Base-by-base conservation (phyloP, 2,113 vertebrate species). In the Willisornis vidua region DNA sequence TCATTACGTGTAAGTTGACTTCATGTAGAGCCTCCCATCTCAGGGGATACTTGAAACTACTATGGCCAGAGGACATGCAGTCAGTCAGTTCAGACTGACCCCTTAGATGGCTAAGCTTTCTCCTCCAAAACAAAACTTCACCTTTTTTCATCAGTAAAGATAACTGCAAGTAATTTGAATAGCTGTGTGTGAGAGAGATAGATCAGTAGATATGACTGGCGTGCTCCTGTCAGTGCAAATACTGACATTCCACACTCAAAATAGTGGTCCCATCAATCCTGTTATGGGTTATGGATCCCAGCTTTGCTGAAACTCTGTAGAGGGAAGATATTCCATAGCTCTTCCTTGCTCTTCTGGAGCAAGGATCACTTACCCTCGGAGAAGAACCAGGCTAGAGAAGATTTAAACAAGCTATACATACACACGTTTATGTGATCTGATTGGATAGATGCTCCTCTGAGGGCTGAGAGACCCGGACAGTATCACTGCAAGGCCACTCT, bases 11-110 rank as follows among this genome's bases (percentile, higher is more conserved):
- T 18, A 20, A 65, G 20, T 65, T 82, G 24, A 19, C 12, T 82
- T 78, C 0, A 0, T 13, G 1, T 22, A 65, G 26, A 54, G 13
- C 7, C 14, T 43, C 23, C 25, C 29, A 67, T 41, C 14, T 25
- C 39, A 55, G 15, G 17, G 19, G 26, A 11, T 31, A 68, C 39
- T 19, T 68, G 72, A 78, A 87, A 24, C 17, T 62, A 65, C 12
- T 65, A 72, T 3, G 9, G 70, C 23, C 54, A 80, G 35, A 85
- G 16, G 73, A 52, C 13, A 37, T 0, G 0, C 20, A 41, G 8
- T 52, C 73, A 39, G 59, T 35, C 73, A 39, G 59, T 35, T 84
- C 59, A 3, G 3, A 74, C 14, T 41, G 17, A 12, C 33, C 1
- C 3, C 16, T 70, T 46, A 91, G 52, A 86, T 3, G 8, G 31